Percentiles rank a stretch among this genome's conserved stretches.
Conservation (phyloP, 2,888 invertebrate genomes). For the Mantis religiosa region DNA sequence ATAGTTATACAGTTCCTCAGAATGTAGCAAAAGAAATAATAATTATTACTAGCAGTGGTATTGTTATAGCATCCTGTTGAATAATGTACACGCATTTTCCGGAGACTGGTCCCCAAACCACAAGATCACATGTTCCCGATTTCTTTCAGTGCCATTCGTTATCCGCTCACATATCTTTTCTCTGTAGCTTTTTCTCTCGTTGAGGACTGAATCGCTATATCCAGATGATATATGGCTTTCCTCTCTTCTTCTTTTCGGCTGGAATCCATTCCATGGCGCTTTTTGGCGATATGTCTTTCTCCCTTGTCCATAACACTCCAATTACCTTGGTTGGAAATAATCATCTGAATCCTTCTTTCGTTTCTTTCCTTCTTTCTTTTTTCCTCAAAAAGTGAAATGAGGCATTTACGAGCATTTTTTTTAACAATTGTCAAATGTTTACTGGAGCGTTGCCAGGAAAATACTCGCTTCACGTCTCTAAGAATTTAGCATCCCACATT, state of each 20-base stretch:
- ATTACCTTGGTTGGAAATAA: not conserved
- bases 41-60: too few relatives aligned
- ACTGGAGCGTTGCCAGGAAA: too few relatives aligned
- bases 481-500: too few relatives aligned
- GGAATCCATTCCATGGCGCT: not conserved
- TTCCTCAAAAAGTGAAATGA: not conserved
- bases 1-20: too few relatives aligned
- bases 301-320: not conserved
- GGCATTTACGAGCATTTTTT: too few relatives aligned
- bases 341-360: not conserved
- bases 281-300: not conserved
- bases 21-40: too few relatives aligned
- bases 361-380: not conserved
- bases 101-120: too few relatives aligned
- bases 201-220: not conserved
- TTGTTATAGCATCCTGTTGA: too few relatives aligned
- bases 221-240: not conserved
- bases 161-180: not conserved
- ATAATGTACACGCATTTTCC: too few relatives aligned
- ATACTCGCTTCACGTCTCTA: too few relatives aligned
- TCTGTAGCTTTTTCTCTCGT: not conserved
- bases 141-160: not conserved
- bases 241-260: not conserved
- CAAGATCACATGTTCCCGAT: not conserved
- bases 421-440: too few relatives aligned